These are phyloP conservation scores for Coregonus sp. DNA, from an alignment of 2,797 vertebrate species.

Conservation along the genomic window DNA sequence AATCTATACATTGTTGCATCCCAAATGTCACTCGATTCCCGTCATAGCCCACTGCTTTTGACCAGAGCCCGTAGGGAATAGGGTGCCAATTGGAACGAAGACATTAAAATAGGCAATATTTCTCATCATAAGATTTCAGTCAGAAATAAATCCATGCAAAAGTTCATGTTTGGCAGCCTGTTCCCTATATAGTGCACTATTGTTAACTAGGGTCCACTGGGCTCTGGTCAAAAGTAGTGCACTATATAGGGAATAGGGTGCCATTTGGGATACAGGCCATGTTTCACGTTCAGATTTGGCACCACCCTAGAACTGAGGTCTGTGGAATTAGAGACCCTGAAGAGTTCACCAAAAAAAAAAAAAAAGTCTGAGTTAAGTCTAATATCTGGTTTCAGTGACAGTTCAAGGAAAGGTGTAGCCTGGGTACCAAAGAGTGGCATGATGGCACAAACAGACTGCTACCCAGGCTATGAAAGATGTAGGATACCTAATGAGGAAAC, in stretches of 20 bases:
- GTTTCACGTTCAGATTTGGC: slow-evolving; percentile 69
- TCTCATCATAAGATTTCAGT: slow-evolving; percentile 61
- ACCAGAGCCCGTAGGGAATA: neutral
- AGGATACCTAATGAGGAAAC: slow-evolving; percentile 47
- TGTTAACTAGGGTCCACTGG: neutral
- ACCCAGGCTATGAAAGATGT: neutral
- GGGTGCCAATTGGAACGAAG: neutral
- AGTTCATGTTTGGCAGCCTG: neutral
- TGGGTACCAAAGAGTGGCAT: no score
- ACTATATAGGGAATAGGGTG: neutral
- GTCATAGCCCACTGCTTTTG: neutral
- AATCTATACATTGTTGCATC: slow-evolving; percentile 46
- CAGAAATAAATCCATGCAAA: slow-evolving; percentile 78
- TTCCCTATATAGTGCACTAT: neutral
- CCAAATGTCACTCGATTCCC: neutral
- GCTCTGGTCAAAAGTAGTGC: no score
- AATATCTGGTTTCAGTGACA: slow-evolving; percentile 38
- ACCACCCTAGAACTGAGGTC: slow-evolving; percentile 66
- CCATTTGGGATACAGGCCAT: slow-evolving; percentile 9
- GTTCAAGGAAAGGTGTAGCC: no score
- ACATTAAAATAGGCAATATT: slow-evolving; percentile 62
- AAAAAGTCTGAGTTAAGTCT: slow-evolving; percentile 43
- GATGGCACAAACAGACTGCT: no score
- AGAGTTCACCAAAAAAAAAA: slow-evolving; percentile 41
- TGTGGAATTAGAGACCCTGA: slow-evolving; percentile 41